phyloP scores from a whole-genome alignment of 1,140 invertebrate species.

The Triops cancriformis region DNA sequence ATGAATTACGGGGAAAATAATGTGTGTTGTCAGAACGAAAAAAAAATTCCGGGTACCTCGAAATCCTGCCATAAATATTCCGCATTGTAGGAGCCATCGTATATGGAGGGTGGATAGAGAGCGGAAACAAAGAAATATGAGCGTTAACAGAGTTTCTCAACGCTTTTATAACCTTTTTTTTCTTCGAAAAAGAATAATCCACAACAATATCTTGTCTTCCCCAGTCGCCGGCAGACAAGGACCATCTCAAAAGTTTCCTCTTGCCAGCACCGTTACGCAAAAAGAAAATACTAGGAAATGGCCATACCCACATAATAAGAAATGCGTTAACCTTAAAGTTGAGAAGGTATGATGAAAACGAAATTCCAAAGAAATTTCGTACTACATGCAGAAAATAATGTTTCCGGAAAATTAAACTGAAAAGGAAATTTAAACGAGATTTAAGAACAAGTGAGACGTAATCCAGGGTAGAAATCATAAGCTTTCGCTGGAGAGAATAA shows the following conservation, averaged over 20 bases:
- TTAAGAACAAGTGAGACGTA: background rate
- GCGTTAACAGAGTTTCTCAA: constrained; percentile 32
- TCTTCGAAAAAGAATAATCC: background rate
- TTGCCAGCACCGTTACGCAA: constrained; percentile 29
- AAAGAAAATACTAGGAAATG: constrained; percentile 16
- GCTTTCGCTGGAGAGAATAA: constrained; percentile 27
- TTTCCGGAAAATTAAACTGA: background rate
- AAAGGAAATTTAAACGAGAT: background rate
- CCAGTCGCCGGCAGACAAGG: constrained; percentile 53
- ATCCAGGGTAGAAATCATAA: background rate
- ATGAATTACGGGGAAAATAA: background rate
- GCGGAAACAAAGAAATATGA: constrained; percentile 45
- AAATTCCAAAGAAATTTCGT: constrained; percentile 26
- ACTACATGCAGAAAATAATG: constrained; percentile 25
- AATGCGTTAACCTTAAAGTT: constrained; percentile 18
- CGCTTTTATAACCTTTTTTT: constrained; percentile 25
- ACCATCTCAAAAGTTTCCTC: constrained; percentile 96
- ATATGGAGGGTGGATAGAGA: constrained; percentile 40
- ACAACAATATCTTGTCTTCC: constrained; percentile 36
- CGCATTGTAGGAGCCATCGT: constrained; percentile 35
- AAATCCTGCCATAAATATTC: constrained; percentile 50
- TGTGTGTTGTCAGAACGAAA: background rate
- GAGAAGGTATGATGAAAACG: constrained; percentile 24
- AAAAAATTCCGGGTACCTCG: constrained; percentile 49
- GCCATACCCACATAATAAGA: constrained; percentile 3